phyloP scores from a whole-genome alignment of 2,888 invertebrate genomes.

The Gortyna flavago region DNA sequence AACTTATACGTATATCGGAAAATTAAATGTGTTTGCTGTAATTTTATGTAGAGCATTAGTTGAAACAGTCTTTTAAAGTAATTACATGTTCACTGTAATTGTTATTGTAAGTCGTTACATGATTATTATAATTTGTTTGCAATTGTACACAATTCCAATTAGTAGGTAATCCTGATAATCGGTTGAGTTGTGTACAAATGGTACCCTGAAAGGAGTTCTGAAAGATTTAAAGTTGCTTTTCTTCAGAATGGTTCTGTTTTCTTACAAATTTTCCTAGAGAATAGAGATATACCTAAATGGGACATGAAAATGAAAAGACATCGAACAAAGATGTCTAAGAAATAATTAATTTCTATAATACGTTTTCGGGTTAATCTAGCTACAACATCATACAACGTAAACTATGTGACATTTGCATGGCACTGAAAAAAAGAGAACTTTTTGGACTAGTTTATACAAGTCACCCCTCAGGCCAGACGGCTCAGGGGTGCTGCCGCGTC shows the following conservation, averaged over 20 bases:
- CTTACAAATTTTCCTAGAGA: neutral
- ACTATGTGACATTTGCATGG: conserved; percentile 1
- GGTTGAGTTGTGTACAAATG: neutral
- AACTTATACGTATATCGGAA: conserved; percentile 50
- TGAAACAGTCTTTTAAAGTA: conserved; percentile 36
- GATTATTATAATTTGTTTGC: conserved; percentile 26
- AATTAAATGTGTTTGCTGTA: conserved; percentile 50
- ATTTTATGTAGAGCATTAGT: conserved; percentile 51
- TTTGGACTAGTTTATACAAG: conserved; percentile 57
- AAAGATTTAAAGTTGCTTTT: neutral
- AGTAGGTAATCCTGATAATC: conserved; percentile 1
- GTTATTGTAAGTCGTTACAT: conserved; percentile 24
- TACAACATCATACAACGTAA: neutral
- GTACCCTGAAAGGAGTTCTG: neutral
- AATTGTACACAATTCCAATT: neutral
- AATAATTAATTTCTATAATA: neutral
- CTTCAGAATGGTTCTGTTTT: neutral
- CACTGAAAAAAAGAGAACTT: conserved; percentile 22
- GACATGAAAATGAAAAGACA: neutral
- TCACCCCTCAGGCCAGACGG: conserved; percentile 63
- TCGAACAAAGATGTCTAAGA: neutral
- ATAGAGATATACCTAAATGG: neutral
- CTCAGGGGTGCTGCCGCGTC: conserved; percentile 60
- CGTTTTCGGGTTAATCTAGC: neutral
- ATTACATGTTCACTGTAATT: conserved; percentile 28